Evolutionary conservation across 2,113 vertebrate genomes (phyloP), one percentile per base, ranked within the genome.

Genomic region (Stegostoma tigrinum): DNA sequence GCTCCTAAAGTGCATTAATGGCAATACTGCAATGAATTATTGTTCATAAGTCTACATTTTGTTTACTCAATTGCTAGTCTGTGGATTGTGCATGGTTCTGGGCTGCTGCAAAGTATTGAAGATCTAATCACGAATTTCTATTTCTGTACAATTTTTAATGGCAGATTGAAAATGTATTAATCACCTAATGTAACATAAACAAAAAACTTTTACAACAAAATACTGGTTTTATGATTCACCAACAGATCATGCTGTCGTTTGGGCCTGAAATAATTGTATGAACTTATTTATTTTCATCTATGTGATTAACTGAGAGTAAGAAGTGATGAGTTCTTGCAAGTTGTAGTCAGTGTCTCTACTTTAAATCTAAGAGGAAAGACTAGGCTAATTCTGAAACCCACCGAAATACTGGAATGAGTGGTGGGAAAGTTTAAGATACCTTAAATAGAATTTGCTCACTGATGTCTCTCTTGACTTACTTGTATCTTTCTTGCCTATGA

Each of bases 11-110:
- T 93, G 89, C 89, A 93, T 93, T 90, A 8, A 3, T 68, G 67
- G 67, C 67, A 68, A 68, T 68, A 68, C 67, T 68, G 67, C 23
- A 34, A 30, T 64, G 87, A 90, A 90, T 90, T 66, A 38, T 23
- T 93, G 38, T 93, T 93, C 89, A 93, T 66, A 21, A 66, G 67
- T 67, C 34, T 93, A 61, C 61, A 93, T 93, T 93, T 38, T 93
- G 61, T 93, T 93, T 66, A 93, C 8, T 38, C 61, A 67, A 38
- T 93, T 6, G 7, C 19, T 34, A 67, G 89, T 61, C 89, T 23
- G 34, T 17, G 38, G 61, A 93, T 23, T 23, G 64, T 93, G 34
- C 55, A 19, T 66, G 89, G 17, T 64, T 91, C 27, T 38, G 55
- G 30, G 61, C n/a, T 38, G 55, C 61, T 38, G 89, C 61, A 38